phyloP scores from a whole-genome alignment of 2,888 invertebrate genomes.

The Masnerella sp. region DNA sequence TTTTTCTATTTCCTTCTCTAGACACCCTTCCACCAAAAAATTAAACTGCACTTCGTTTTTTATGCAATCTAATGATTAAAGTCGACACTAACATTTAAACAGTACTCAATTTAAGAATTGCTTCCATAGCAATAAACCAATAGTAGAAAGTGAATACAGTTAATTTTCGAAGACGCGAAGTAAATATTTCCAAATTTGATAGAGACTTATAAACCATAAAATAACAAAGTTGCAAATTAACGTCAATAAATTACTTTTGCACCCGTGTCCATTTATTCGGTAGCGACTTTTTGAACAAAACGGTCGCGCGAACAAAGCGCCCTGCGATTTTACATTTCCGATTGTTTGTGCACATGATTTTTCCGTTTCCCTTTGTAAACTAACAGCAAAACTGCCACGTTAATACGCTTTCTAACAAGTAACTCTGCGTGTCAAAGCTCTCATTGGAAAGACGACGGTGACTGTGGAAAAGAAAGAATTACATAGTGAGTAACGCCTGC shows the following conservation, averaged over 20 bases:
- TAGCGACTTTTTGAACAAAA: conserved; percentile 22
- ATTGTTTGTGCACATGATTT: conserved; percentile 50
- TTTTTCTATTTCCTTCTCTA: no score
- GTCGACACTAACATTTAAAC: no score
- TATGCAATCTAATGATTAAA: no score
- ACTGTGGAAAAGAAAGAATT: conserved; percentile 78
- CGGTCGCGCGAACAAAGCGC: conserved; percentile 23
- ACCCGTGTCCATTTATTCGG: neutral
- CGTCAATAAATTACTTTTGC: conserved; percentile 9
- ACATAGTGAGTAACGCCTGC: conserved; percentile 75
- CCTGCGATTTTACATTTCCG: conserved; percentile 48
- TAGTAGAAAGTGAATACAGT: no score
- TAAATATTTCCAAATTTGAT: no score
- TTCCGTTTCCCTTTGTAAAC: conserved; percentile 40
- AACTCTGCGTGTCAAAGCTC: conserved; percentile 75
- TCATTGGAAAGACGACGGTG: conserved; percentile 77
- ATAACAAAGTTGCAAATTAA: conserved; percentile 14
- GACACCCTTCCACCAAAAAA: no score
- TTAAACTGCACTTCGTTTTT: no score
- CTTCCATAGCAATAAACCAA: no score
- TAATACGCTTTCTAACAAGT: conserved; percentile 66
- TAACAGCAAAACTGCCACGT: conserved; percentile 41
- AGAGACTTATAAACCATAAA: no score
- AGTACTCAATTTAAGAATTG: no score
- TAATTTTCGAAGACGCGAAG: no score